phyloP scores from a whole-genome alignment of 2,888 invertebrate genomes.

The Smittia sp. region DNA sequence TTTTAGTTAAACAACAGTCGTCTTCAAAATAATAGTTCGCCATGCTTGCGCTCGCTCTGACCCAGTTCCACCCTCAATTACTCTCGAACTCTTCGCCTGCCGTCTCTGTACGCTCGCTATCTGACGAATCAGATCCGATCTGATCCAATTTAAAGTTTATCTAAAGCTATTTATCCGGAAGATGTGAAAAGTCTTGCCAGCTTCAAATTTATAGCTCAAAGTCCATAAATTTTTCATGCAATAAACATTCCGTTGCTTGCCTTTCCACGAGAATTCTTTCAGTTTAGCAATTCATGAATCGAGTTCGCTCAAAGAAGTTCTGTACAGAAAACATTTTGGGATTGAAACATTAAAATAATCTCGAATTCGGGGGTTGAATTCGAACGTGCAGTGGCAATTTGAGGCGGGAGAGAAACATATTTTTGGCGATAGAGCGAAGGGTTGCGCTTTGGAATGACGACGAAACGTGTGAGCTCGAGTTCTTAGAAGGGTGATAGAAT shows the following conservation, averaged over 20 bases:
- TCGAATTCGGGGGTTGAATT: not conserved
- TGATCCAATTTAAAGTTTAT: constrained; percentile 12
- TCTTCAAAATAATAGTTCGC: not conserved
- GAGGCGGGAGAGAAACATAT: not conserved
- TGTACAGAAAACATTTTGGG: not conserved
- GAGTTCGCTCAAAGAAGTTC: not conserved
- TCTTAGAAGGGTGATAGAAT: constrained; percentile 3
- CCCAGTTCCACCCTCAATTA: not conserved
- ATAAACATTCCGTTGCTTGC: not conserved
- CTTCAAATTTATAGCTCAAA: not conserved
- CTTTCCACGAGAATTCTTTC: not conserved
- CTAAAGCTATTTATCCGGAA: not conserved
- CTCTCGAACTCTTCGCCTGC: not conserved
- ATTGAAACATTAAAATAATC: not conserved
- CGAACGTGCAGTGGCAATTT: not conserved
- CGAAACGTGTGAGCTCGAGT: not conserved
- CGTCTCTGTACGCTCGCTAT: not conserved
- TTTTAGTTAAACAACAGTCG: not conserved
- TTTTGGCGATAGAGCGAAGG: not conserved
- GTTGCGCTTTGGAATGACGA: not conserved
- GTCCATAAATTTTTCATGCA: not conserved
- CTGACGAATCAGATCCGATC: not conserved
- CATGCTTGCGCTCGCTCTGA: not conserved
- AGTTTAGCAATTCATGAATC: not conserved
- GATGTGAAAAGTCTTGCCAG: too few relatives aligned